Percentiles rank a stretch among this genome's conserved stretches.
phyloP scores from a whole-genome alignment of 2,888 invertebrate species.

The Catocala nupta region DNA sequence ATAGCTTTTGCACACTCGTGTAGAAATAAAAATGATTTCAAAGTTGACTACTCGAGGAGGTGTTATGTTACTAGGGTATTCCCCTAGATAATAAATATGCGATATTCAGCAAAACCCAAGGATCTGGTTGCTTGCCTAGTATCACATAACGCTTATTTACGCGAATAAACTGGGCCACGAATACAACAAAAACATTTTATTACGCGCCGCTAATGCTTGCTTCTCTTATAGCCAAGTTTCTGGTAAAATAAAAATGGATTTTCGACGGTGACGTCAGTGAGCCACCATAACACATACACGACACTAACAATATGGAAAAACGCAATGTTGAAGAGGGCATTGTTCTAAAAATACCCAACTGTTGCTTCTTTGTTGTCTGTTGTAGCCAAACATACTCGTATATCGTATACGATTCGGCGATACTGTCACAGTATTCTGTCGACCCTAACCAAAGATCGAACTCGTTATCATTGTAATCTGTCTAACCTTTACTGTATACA shows the following conservation, averaged over 20 bases:
- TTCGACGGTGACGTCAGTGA: constrained; percentile 4
- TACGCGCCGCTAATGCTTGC: too few relatives aligned
- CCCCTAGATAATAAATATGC: constrained; percentile 4
- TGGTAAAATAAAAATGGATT: not conserved
- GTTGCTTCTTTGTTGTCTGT: constrained; percentile 22
- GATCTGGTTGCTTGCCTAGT: not conserved
- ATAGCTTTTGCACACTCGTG: not conserved
- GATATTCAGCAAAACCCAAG: not conserved
- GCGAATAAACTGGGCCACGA: not conserved
- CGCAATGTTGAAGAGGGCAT: constrained; percentile 13
- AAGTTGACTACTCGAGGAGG: not conserved
- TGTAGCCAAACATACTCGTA: constrained; percentile 19
- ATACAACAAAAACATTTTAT: too few relatives aligned
- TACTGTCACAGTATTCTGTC: constrained; percentile 8
- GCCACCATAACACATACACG: not conserved
- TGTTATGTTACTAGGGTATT: constrained; percentile 15
- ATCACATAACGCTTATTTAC: constrained; percentile 1
- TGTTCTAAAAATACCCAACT: constrained; percentile 34
- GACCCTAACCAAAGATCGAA: constrained; percentile 27
- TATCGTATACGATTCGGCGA: constrained; percentile 19
- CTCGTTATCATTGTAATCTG: constrained; percentile 33
- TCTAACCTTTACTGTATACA: constrained; percentile 23
- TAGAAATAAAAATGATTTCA: too few relatives aligned
- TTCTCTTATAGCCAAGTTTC: too few relatives aligned
- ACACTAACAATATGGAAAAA: constrained; percentile 5